phyloP scores from a whole-genome alignment of 2,888 invertebrate species.

The Drosophila nr. fundita region DNA sequence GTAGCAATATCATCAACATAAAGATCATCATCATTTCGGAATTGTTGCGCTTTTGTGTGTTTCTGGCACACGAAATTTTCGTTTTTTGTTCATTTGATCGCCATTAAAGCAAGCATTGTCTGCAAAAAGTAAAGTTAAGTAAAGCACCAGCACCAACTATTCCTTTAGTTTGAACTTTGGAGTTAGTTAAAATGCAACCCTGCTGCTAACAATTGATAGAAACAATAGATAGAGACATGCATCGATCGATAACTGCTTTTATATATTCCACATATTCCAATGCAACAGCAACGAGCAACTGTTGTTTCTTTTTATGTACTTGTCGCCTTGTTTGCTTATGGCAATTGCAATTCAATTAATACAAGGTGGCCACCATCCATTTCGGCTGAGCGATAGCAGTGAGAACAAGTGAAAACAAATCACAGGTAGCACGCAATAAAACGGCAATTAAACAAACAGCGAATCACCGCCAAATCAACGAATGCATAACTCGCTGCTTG shows the following conservation, averaged over 20 bases:
- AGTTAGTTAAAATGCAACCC: slow-evolving; percentile 30
- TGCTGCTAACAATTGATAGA: slow-evolving; percentile 22
- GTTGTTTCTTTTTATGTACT: slow-evolving; percentile 26
- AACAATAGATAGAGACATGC: not conserved
- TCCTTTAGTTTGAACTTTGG: slow-evolving; percentile 14
- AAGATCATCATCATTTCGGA: slow-evolving; percentile 34
- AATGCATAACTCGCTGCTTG: slow-evolving; percentile 40
- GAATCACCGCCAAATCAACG: slow-evolving; percentile 38
- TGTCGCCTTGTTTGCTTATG: slow-evolving; percentile 27
- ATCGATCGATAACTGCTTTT: slow-evolving; percentile 18
- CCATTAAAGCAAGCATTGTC: slow-evolving; percentile 40
- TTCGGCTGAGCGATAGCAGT: slow-evolving; percentile 1
- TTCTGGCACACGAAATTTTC: slow-evolving; percentile 45
- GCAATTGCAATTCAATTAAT: slow-evolving; percentile 54
- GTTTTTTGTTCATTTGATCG: slow-evolving; percentile 21
- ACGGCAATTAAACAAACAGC: slow-evolving; percentile 37
- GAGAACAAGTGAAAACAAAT: slow-evolving; percentile 45
- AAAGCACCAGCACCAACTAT: slow-evolving; percentile 6
- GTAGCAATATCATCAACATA: slow-evolving; percentile 38
- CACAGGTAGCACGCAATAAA: slow-evolving; percentile 58
- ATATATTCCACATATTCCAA: slow-evolving; percentile 4
- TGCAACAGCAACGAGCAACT: slow-evolving; percentile 9
- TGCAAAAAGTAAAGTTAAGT: slow-evolving; percentile 4
- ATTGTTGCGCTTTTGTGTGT: slow-evolving; percentile 45
- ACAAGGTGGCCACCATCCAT: slow-evolving; percentile 50